Evolutionary conservation across 2,113 vertebrate species (phyloP).

Genomic region (Centropristis striata): DNA sequence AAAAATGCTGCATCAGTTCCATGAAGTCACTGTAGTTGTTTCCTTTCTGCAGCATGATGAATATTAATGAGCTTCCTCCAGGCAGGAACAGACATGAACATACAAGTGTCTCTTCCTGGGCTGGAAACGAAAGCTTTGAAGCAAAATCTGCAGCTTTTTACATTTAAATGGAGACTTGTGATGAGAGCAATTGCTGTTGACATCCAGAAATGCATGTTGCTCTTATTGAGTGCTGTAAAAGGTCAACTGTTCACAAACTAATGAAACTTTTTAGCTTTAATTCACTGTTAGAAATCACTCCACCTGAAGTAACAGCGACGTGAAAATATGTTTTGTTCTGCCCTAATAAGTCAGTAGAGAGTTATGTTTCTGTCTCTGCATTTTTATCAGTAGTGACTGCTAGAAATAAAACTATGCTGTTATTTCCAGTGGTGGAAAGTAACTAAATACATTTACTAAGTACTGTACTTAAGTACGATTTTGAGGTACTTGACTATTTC

Average conservation of each 20-base stretch:
- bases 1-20: constrained; percentile 15
- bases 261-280: constrained; percentile 5
- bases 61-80: constrained; percentile 42
- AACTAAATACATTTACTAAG: too few species aligned
- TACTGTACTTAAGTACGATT: too few species aligned
- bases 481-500: too few species aligned
- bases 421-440: too few species aligned
- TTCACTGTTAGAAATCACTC: neutral
- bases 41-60: constrained; percentile 5
- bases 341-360: too few species aligned
- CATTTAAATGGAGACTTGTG: constrained; percentile 37
- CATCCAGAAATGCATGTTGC: neutral
- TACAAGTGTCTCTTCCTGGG: constrained; percentile 23
- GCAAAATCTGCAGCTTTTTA: constrained; percentile 25
- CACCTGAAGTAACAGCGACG: too few species aligned
- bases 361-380: too few species aligned
- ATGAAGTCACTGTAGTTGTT: constrained; percentile 28
- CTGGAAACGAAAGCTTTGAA: constrained; percentile 43
- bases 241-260: constrained; percentile 16
- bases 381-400: too few species aligned
- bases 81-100: constrained; percentile 30
- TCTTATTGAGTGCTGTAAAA: constrained; percentile 6
- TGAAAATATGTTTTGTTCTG: too few species aligned
- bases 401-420: too few species aligned
- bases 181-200: constrained; percentile 31